Evolutionary conservation across 2,888 invertebrate species (phyloP).

Genomic region (Ophraella communa): DNA sequence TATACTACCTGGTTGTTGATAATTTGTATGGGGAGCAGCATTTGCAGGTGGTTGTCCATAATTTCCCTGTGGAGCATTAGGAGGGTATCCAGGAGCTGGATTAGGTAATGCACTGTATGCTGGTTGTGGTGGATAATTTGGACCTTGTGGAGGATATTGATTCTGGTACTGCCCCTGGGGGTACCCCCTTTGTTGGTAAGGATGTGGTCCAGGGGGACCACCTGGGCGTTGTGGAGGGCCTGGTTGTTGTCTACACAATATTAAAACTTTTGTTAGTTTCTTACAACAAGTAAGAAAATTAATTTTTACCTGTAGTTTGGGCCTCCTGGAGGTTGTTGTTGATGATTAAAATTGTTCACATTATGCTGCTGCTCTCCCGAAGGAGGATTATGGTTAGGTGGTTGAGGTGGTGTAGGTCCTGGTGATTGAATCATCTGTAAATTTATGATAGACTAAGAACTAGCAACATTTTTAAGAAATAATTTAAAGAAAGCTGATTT

Average conservation of each 20-base stretch:
- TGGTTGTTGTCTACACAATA: constrained; percentile 50
- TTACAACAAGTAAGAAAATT: not conserved
- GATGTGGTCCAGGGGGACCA: constrained; percentile 59
- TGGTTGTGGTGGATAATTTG: constrained; percentile 70
- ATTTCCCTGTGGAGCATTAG: constrained; percentile 63
- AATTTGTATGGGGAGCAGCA: constrained; percentile 62
- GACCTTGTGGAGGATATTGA: constrained; percentile 71
- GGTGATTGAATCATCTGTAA: constrained; percentile 66
- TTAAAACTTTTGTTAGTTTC: not conserved
- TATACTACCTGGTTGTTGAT: constrained; percentile 60
- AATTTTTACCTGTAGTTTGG: constrained; percentile 16
- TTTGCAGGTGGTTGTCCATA: constrained; percentile 70
- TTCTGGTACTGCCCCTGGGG: constrained; percentile 72
- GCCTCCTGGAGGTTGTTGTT: constrained; percentile 58
- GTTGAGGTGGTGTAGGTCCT: constrained; percentile 54
- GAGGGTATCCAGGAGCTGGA: constrained; percentile 72
- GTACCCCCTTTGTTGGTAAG: constrained; percentile 72
- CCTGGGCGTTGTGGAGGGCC: constrained; percentile 46
- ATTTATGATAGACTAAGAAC: not conserved
- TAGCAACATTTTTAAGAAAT: no score
- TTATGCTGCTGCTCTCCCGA: constrained; percentile 55
- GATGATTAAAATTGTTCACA: constrained; percentile 59
- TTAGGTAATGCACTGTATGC: constrained; percentile 74
- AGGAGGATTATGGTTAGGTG: constrained; percentile 52
- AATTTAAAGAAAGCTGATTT: no score